Conservation (phyloP, 2,797 vertebrate species). For the Poecile montanus region DNA sequence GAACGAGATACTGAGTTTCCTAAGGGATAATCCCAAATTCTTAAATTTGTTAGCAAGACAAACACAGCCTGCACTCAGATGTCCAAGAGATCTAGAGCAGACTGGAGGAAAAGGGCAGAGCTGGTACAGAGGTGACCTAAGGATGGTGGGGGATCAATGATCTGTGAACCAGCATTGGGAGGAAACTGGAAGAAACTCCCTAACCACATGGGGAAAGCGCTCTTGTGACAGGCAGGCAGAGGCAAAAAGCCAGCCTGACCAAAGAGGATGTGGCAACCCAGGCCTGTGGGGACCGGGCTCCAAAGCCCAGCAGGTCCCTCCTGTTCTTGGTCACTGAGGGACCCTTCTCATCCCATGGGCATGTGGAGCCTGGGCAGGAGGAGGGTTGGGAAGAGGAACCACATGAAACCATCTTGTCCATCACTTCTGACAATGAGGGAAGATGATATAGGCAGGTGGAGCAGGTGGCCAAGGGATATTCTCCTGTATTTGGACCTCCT, state of each 20-base stretch:
- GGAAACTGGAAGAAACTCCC: background rate
- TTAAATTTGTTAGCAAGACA: background rate
- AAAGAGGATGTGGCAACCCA: background rate
- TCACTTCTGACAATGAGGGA: background rate
- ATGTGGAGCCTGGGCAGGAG: background rate
- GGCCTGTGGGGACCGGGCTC: background rate
- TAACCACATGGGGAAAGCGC: background rate
- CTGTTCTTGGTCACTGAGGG: background rate
- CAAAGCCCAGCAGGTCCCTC: background rate
- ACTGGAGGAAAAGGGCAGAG: background rate
- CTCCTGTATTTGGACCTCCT: background rate
- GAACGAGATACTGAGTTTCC: background rate
- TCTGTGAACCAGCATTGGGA: background rate
- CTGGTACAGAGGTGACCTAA: background rate
- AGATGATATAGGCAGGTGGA: background rate
- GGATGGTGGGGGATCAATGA: background rate
- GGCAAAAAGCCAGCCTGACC: background rate
- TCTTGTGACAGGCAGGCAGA: background rate
- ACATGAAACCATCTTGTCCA: background rate
- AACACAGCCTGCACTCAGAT: background rate
- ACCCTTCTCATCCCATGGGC: background rate
- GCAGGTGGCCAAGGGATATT: background rate
- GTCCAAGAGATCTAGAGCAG: background rate
- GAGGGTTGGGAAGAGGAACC: background rate
- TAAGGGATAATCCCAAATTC: background rate